Base-by-base conservation (phyloP, 2,797 vertebrate genomes). In the Poeciliopsis infans region DNA sequence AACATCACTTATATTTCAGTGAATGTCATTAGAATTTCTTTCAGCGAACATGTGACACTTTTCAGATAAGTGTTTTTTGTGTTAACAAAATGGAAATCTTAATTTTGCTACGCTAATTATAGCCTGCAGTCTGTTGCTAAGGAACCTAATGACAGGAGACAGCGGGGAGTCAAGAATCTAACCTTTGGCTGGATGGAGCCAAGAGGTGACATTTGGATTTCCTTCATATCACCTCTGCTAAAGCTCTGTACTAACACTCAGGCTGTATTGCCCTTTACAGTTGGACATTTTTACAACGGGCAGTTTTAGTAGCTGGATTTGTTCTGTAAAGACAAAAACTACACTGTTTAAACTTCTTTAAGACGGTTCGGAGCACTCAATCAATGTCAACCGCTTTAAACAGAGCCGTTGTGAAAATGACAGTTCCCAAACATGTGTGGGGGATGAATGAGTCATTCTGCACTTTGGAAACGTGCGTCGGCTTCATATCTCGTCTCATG, bases 91-190 rank as follows among this genome's bases (percentile, higher is more conserved):
- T 92, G 91, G 88, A 93, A 94, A 94, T 94, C 90, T 93, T 94
- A 93, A 94, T 93, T 95, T 94, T 92, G 87, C 90, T 90, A 83
- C 85, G 85, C 92, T 94, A 95, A 94, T 94, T 95, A 96, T 95
- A 94, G 94, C 93, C 93, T 93, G 90, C 91, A 89, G 92, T 82
- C 78, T 36, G 94, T 95, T 93, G 95, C 94, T 90, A 93, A 85
- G 94, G 94, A 94, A 96, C 95, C 88, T 95, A 95, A 94, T 94
- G 93, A 95, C 93, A 95, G 90, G 89, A 90, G 91, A 87, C 93
- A 94, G 95, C 94, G 69, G 93, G 94, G 94, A 95, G 94, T 95
- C 93, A 95, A 93, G 92, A 94, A 94, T 95, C 93, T 95, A 91
- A 92, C 94, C 94, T 95, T 94, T 95, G 90, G 92, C 92, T 94